phyloP scores from a whole-genome alignment of 2,113 vertebrate species.

The Bufo bufo region DNA sequence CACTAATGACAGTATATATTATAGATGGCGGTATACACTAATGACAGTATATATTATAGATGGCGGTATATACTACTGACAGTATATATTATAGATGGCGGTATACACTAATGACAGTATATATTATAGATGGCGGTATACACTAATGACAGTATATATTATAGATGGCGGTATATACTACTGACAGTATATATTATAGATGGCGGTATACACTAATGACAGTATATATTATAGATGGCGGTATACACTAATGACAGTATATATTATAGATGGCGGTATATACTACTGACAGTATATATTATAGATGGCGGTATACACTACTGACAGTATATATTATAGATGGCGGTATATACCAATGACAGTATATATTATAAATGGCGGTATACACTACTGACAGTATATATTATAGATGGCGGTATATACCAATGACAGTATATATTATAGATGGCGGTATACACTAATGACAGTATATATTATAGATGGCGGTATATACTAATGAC shows the following conservation, averaged over 20 bases:
- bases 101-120: neutral
- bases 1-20: neutral
- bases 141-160: neutral
- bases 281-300: neutral
- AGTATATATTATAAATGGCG: neutral
- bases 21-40: neutral
- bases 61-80: neutral
- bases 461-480: too few relatives aligned
- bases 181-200: neutral
- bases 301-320: neutral
- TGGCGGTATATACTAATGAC: too few relatives aligned
- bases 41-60: neutral
- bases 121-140: neutral
- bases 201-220: neutral
- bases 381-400: too few relatives aligned
- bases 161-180: neutral
- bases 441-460: too few relatives aligned
- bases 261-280: neutral
- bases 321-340: neutral
- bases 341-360: neutral
- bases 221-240: neutral
- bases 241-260: too few relatives aligned
- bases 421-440: too few relatives aligned
- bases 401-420: too few relatives aligned
- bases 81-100: neutral